Evolutionary conservation across 2,888 invertebrate genomes (phyloP).

Genomic region (Drosophila neotestacea): DNA sequence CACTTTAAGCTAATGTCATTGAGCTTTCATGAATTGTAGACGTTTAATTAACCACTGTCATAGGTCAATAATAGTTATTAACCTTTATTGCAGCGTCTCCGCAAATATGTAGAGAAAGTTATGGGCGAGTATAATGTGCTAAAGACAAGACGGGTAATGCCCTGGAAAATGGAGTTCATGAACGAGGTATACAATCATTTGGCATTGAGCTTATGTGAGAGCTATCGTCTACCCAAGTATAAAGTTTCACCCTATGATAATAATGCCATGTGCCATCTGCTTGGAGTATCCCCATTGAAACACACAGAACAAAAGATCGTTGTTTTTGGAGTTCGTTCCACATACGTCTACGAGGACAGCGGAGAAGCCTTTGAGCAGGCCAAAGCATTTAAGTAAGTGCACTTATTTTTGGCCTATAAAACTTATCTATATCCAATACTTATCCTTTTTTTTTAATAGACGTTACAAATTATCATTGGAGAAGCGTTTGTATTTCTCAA

Average conservation of each 20-base stretch:
- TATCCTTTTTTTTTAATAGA: neutral
- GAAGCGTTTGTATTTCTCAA: constrained; percentile 60
- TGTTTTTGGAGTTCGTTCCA: constrained; percentile 54
- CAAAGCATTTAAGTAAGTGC: constrained; percentile 42
- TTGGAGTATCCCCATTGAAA: constrained; percentile 41
- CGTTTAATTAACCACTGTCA: neutral
- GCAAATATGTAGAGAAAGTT: constrained; percentile 54
- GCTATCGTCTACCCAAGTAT: constrained; percentile 41
- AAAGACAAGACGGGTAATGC: constrained; percentile 69
- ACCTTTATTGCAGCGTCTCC: constrained; percentile 43
- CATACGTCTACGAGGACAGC: constrained; percentile 31
- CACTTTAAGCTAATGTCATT: neutral
- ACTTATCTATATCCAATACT: neutral
- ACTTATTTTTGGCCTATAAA: neutral
- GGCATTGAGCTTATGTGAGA: constrained; percentile 61
- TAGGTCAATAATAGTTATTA: neutral
- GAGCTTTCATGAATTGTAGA: neutral
- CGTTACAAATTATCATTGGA: constrained; percentile 33
- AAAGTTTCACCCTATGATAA: constrained; percentile 58
- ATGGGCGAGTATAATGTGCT: constrained; percentile 67
- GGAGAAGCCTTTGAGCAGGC: constrained; percentile 8
- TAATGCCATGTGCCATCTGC: constrained; percentile 53
- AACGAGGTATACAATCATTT: constrained; percentile 75
- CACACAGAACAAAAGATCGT: constrained; percentile 27
- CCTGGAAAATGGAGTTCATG: constrained; percentile 70